Percentiles rank a stretch among this genome's conserved stretches.
Conservation (phyloP, 2,888 invertebrate genomes). For the Norana najaformis region DNA sequence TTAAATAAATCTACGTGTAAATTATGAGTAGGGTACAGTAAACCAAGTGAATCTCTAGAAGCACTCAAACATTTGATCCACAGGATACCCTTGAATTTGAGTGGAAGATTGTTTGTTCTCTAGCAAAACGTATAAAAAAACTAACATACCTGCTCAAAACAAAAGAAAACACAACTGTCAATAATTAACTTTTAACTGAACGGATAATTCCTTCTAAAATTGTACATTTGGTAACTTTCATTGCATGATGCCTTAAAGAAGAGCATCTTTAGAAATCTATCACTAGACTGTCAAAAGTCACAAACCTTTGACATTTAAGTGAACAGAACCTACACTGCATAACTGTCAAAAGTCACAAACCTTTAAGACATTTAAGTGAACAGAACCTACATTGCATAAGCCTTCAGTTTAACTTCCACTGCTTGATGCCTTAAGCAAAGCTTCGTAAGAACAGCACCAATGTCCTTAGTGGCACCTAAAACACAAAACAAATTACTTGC, state of each 20-base stretch:
- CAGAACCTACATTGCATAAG: constrained; percentile 9
- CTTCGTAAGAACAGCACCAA: not conserved
- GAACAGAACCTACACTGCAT: not conserved
- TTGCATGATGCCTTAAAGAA: not conserved
- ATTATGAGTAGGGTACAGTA: not conserved
- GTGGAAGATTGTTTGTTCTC: not conserved
- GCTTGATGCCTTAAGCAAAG: constrained; percentile 14
- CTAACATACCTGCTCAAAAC: not conserved
- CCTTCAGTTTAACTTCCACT: constrained; percentile 18
- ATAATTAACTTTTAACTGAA: not conserved
- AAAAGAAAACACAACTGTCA: not conserved
- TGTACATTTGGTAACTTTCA: not conserved
- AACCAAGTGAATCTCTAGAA: not conserved
- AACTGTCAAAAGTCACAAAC: not conserved
- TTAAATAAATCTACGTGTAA: not conserved
- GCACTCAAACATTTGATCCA: not conserved
- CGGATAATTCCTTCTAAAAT: not conserved
- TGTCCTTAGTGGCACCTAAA: constrained; percentile 14
- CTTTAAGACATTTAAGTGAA: not conserved
- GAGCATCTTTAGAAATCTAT: not conserved
- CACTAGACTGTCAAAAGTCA: not conserved
- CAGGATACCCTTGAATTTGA: too few species aligned
- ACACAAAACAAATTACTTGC: not conserved
- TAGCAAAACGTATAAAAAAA: not conserved
- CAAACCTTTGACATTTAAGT: not conserved